Evolutionary conservation across 2,113 vertebrate genomes (phyloP).

Genomic region (Tachycineta bicolor): DNA sequence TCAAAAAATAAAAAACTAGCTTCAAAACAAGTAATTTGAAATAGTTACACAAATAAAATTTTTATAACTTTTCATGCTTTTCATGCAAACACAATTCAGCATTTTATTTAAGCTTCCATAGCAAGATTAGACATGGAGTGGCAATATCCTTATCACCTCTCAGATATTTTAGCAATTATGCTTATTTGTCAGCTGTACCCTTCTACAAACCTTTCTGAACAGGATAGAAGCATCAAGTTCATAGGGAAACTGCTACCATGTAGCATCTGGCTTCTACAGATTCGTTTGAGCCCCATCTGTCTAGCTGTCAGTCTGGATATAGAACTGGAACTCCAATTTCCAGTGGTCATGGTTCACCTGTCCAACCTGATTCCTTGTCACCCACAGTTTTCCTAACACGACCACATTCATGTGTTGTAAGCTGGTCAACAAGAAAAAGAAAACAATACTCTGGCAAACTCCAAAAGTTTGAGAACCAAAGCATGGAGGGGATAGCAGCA

Average conservation of each 20-base stretch:
- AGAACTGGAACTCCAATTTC: neutral
- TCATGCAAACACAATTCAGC: neutral
- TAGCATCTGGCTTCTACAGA: neutral
- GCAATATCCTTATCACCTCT: neutral
- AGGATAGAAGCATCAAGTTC: neutral
- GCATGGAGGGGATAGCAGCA: rapidly evolving
- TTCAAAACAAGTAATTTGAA: neutral
- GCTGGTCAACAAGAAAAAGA: neutral
- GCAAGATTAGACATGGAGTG: neutral
- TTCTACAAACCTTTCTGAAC: neutral
- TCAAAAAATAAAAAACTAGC: neutral
- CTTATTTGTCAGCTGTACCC: neutral
- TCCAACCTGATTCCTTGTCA: neutral
- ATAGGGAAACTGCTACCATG: neutral
- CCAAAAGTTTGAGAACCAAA: neutral
- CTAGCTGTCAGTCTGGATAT: neutral
- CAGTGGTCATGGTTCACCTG: neutral
- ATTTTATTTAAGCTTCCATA: neutral
- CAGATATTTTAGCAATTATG: neutral
- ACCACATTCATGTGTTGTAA: neutral
- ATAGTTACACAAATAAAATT: neutral
- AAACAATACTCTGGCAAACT: neutral
- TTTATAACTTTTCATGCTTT: neutral
- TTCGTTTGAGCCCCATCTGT: neutral
- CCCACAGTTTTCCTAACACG: neutral